Percentiles rank a stretch among this genome's conserved stretches.
These are phyloP conservation scores for Pheosia gnoma DNA, from an alignment of 2,888 invertebrate genomes.

Conservation along the genomic window DNA sequence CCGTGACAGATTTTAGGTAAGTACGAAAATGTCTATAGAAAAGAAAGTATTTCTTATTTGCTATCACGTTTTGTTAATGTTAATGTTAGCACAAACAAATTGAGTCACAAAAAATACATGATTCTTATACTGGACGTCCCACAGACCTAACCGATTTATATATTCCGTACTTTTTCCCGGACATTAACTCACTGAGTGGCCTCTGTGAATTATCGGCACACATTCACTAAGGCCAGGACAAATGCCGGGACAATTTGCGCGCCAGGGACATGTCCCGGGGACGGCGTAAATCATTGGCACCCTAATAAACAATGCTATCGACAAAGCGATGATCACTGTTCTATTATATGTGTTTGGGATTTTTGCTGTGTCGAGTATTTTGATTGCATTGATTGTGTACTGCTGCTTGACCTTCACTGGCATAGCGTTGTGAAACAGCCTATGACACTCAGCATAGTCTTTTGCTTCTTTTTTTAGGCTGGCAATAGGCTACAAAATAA, in stretches of 20 bases:
- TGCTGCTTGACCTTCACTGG: no score
- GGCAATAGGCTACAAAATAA: no score
- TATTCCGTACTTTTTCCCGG: slow-evolving; percentile 39
- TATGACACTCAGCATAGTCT: no score
- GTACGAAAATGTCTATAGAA: no score
- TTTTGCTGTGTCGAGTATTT: slow-evolving; percentile 21
- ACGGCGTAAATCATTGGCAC: slow-evolving; percentile 60
- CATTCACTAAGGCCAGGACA: slow-evolving; percentile 61
- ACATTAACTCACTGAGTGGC: slow-evolving; percentile 50
- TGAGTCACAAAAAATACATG: slow-evolving; percentile 1
- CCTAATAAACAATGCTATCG: slow-evolving; percentile 61
- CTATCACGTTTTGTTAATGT: neutral
- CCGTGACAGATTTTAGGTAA: no score
- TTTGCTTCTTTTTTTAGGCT: no score
- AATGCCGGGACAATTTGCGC: slow-evolving; percentile 63
- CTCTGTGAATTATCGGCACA: slow-evolving; percentile 58
- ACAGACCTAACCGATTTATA: slow-evolving; percentile 34
- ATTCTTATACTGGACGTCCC: neutral
- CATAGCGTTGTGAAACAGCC: no score
- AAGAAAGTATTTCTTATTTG: neutral
- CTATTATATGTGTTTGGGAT: slow-evolving; percentile 30
- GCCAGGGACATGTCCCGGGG: slow-evolving; percentile 55
- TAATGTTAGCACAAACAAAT: slow-evolving; percentile 4
- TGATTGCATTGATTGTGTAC: no score
- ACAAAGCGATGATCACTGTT: slow-evolving; percentile 32